phyloP scores from a whole-genome alignment of 2,113 vertebrate species.

The Kryptolebias marmoratus region DNA sequence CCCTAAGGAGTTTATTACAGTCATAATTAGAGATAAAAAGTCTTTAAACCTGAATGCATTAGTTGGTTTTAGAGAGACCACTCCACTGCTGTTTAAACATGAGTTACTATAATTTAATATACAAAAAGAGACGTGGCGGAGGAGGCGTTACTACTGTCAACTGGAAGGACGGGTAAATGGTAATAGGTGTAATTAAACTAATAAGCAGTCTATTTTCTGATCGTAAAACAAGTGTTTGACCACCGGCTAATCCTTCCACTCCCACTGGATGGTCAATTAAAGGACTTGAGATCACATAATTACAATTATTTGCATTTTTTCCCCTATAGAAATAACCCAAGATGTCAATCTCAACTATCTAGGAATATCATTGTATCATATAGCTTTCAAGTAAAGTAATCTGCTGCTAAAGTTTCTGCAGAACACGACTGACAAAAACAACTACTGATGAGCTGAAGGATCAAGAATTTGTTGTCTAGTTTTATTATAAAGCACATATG shows the following conservation, averaged over 20 bases:
- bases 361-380: too few relatives aligned
- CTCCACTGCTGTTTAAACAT: conserved; percentile 19
- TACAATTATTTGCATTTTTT: too few relatives aligned
- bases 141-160: conserved; percentile 50
- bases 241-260: conserved; percentile 4
- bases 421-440: too few relatives aligned
- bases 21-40: conserved; percentile 17
- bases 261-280: conserved; percentile 65
- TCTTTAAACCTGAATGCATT: conserved; percentile 19
- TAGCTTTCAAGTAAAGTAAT: too few relatives aligned
- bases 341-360: too few relatives aligned
- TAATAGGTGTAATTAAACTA: conserved; percentile 66
- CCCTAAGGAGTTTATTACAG: background rate
- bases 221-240: conserved; percentile 10
- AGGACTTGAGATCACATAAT: conserved; percentile 48
- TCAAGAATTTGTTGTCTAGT: too few relatives aligned
- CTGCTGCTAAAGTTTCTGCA: too few relatives aligned
- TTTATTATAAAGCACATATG: too few relatives aligned
- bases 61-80: conserved; percentile 36
- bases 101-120: conserved; percentile 14
- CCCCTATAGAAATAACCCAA: too few relatives aligned
- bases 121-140: background rate
- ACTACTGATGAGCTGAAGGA: too few relatives aligned
- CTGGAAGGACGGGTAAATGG: conserved; percentile 46
- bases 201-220: conserved; percentile 63